Conservation (phyloP, 2,888 invertebrate genomes). For the Blera fallax region DNA sequence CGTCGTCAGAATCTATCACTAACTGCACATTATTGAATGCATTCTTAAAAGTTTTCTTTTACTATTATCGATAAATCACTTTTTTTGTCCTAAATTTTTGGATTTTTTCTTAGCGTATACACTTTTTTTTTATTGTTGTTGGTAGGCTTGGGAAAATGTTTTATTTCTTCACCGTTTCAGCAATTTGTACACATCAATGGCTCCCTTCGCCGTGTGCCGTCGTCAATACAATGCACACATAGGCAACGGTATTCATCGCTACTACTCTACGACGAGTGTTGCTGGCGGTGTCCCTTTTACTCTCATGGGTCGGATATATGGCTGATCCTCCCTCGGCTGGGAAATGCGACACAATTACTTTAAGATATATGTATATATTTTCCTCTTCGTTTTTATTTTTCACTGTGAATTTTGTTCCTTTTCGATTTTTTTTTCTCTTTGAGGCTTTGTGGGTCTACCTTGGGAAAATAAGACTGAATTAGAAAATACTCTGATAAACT, state of each 20-base stretch:
- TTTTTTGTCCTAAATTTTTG: not conserved
- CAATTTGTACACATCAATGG: slow-evolving; percentile 63
- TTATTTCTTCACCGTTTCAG: slow-evolving; percentile 61
- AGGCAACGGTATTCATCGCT: slow-evolving; percentile 37
- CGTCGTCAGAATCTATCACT: not conserved
- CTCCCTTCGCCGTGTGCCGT: slow-evolving; percentile 24
- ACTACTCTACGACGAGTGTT: not conserved
- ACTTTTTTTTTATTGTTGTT: slow-evolving; percentile 25
- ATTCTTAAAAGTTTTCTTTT: slow-evolving; percentile 37
- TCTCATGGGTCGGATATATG: slow-evolving; percentile 1
- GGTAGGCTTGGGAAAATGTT: slow-evolving; percentile 27
- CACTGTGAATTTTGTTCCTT: not conserved
- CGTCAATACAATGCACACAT: slow-evolving; percentile 27
- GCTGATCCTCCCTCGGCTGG: slow-evolving; percentile 1
- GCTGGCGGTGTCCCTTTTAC: slow-evolving; percentile 2
- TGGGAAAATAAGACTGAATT: not conserved
- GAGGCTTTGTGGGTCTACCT: not conserved
- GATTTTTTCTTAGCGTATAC: not conserved
- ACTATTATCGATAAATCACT: slow-evolving; percentile 5
- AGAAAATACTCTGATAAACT: not conserved
- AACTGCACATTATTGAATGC: slow-evolving; percentile 31
- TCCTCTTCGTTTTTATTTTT: slow-evolving; percentile 19
- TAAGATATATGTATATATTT: slow-evolving; percentile 21
- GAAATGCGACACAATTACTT: slow-evolving; percentile 51
- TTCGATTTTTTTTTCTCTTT: not conserved